phyloP scores from a whole-genome alignment of 2,113 vertebrate species.

The Plestiodon gilberti region DNA sequence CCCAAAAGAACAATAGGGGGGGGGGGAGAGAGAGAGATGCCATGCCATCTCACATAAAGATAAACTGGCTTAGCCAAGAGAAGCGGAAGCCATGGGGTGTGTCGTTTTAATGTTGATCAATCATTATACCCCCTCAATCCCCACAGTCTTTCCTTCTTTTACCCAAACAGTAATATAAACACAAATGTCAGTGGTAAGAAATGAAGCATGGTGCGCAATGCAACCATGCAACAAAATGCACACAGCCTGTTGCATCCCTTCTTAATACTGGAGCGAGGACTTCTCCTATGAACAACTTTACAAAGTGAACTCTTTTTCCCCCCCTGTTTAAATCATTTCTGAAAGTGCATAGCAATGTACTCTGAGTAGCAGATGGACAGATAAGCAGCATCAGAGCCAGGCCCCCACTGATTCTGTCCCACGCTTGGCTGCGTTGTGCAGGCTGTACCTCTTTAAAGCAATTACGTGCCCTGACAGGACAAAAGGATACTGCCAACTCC shows the following conservation, averaged over 20 bases:
- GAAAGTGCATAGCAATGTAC: slow-evolving; percentile 29
- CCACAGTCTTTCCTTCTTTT: background rate
- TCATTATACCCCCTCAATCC: background rate
- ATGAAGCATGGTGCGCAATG: background rate
- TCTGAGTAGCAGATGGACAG: slow-evolving; percentile 59
- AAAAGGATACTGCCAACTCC: slow-evolving; percentile 26
- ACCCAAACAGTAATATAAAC: background rate
- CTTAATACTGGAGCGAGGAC: background rate
- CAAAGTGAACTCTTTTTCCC: slow-evolving; percentile 38
- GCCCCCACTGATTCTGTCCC: slow-evolving; percentile 44
- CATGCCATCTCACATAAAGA: too few relatives aligned
- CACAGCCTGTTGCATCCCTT: background rate
- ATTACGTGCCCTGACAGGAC: slow-evolving; percentile 41
- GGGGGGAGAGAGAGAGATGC: too few relatives aligned
- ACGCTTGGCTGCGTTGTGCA: slow-evolving; percentile 1
- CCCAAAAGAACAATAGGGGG: background rate
- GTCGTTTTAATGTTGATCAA: slow-evolving; percentile 21
- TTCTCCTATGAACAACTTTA: background rate
- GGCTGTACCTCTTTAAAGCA: slow-evolving; percentile 43
- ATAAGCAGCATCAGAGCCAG: slow-evolving; percentile 18
- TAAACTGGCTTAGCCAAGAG: too few relatives aligned
- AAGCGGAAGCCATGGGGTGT: too few relatives aligned
- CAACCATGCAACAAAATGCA: background rate
- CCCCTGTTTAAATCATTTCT: slow-evolving; percentile 44
- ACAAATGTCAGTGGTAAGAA: background rate